A percentile compares a stretch with the other conserved stretches of the same genome.
phyloP scores from a whole-genome alignment of 2,888 invertebrate genomes.

The Iselma pallidipennis region DNA sequence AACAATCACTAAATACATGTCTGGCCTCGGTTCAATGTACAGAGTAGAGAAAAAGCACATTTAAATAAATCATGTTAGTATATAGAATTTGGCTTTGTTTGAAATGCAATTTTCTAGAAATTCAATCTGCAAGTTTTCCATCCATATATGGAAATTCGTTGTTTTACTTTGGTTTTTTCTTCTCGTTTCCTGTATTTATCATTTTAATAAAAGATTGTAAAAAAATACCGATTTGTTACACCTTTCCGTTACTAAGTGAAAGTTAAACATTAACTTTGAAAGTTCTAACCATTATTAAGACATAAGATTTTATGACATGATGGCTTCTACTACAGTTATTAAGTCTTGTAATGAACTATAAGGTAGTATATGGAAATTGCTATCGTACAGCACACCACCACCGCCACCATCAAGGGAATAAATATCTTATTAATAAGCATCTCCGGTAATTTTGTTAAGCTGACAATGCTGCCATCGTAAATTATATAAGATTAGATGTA shows the following conservation, averaged over 20 bases:
- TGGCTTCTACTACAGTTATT: not conserved
- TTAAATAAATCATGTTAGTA: not conserved
- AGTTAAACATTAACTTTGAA: not conserved
- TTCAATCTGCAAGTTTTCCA: not conserved
- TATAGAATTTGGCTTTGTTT: too few species aligned
- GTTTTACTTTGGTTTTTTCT: too few species aligned
- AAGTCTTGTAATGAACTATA: not conserved
- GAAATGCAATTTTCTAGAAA: not conserved
- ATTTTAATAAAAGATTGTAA: too few species aligned
- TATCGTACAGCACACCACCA: not conserved
- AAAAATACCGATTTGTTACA: not conserved
- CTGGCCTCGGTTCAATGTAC: not conserved
- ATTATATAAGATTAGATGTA: not conserved
- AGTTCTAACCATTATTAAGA: not conserved
- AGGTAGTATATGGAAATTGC: slow-evolving; percentile 9
- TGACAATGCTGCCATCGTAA: not conserved
- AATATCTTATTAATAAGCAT: not conserved
- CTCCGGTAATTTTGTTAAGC: not conserved
- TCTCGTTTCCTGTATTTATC: too few species aligned
- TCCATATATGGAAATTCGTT: too few species aligned
- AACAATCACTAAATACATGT: not conserved
- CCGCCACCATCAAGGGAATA: not conserved
- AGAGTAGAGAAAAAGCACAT: not conserved
- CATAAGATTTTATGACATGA: not conserved
- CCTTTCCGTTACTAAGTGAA: not conserved